Base-by-base conservation (phyloP, 2,888 invertebrate species). In the Cynaeus angustus region DNA sequence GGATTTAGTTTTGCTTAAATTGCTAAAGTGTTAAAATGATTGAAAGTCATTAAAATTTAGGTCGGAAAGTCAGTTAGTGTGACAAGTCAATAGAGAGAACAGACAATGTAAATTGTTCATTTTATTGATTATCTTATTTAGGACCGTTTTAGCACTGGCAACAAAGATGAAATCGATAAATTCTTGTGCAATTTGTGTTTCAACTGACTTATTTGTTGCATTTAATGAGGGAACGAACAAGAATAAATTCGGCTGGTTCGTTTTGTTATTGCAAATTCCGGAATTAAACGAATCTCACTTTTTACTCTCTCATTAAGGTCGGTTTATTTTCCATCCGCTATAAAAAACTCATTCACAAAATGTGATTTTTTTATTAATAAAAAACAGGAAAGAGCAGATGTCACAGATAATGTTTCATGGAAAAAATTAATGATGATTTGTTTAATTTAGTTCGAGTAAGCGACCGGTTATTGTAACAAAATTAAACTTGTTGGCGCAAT, bases 371-470 rank as follows among this genome's bases (percentile, higher is more conserved):
- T 37, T 37, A 61, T 48, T 48, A 61, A 50, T 50, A 50, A 61
- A 59, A 61, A 50, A 38, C 48, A 46, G 61, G 61, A 61, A 61
- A 26, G 48, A 28, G 48, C 46, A 38, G 58, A 50, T 67, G 59
- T 52, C 52, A 14, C 58, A 28, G 59, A 67, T 43, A 48, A 33
- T 26, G 14, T 12, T 33, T n/a, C 9, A 14, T 28, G 3, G 33
- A 21, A 38, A 37, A 26, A 61, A 50, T 50, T 48, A 61, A 61
- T 50, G 59, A 48, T 59, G 61, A 48, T 61, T 61, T 61, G 61
- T 21, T 48, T 48, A 50, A 61, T 26, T 10, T 37, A 46, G 59
- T 56, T 30, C 4, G 21, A 21, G 28, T 14, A 46, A 46, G 9
- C 46, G 16, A 46, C 10, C 12, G 21, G 10, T 58, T 43, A 41